Evolutionary conservation across 2,797 vertebrate genomes (phyloP).

Genomic region (Cephalopachus bancanus): DNA sequence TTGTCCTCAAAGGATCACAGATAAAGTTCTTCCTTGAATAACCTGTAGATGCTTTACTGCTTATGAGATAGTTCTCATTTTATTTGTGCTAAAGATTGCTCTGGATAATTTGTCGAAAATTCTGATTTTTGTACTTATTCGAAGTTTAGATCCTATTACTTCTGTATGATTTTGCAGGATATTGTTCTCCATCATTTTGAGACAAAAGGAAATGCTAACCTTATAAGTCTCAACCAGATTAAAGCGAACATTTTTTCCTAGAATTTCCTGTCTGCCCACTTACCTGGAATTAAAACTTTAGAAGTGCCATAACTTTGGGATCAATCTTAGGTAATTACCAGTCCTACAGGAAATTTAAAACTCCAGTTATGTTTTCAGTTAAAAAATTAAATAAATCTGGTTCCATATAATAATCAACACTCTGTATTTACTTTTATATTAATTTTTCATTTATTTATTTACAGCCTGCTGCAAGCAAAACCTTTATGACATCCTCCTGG

Average conservation of each 20-base stretch:
- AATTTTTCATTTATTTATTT: neutral
- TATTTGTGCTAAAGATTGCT: neutral
- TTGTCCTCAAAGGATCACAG: neutral
- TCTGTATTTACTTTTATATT: neutral
- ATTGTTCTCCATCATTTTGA: neutral
- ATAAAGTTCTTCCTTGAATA: slow-evolving; percentile 26
- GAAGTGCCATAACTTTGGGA: neutral
- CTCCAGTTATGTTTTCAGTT: neutral
- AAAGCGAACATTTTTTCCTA: slow-evolving; percentile 8
- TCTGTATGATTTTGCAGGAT: neutral
- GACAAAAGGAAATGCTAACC: slow-evolving; percentile 4
- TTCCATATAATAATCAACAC: slow-evolving; percentile 1
- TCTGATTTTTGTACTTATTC: neutral
- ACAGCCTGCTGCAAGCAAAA: neutral
- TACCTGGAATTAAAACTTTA: neutral
- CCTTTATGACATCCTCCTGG: neutral
- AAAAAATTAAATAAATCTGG: neutral
- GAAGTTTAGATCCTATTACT: slow-evolving; percentile 33
- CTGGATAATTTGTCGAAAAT: slow-evolving; percentile 41
- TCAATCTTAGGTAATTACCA: slow-evolving; percentile 16
- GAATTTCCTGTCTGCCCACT: slow-evolving; percentile 33
- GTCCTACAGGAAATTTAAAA: slow-evolving; percentile 25
- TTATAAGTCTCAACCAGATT: neutral
- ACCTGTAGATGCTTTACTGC: neutral
- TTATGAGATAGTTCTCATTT: neutral